Evolutionary conservation across 2,797 vertebrate species (phyloP).

Genomic region (Thaleichthys pacificus): DNA sequence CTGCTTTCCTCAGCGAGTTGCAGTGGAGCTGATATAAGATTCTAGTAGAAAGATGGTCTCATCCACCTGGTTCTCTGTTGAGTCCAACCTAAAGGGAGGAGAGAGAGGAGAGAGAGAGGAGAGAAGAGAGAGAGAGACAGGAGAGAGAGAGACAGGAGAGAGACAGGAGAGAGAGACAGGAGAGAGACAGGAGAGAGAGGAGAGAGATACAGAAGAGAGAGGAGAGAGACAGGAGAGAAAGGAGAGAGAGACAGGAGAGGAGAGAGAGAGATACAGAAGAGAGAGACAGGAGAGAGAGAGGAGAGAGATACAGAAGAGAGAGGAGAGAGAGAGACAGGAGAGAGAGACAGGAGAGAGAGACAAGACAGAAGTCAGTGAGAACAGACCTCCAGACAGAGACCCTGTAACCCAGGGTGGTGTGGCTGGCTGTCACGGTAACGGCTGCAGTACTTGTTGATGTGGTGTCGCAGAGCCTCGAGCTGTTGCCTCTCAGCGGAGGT

Average conservation of each 20-base stretch:
- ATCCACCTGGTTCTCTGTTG: slow-evolving; percentile 95
- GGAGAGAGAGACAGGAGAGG: no score
- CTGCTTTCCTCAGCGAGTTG: slow-evolving; percentile 47
- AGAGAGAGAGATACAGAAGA: no score
- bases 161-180: no score
- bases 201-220: no score
- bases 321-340: not conserved
- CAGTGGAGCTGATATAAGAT: slow-evolving; percentile 77
- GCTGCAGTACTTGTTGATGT: slow-evolving; percentile 86
- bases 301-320: no score
- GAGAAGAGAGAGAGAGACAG: not conserved
- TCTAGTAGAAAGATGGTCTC: slow-evolving; percentile 92
- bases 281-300: no score
- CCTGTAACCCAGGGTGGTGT: slow-evolving; percentile 41
- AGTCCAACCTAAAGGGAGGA: slow-evolving; percentile 80
- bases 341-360: not conserved
- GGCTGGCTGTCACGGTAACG: slow-evolving; percentile 37
- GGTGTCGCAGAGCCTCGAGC: slow-evolving; percentile 83
- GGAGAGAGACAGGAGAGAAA: no score
- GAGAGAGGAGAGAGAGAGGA: not conserved
- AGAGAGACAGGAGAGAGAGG: no score
- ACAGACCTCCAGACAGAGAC: not conserved
- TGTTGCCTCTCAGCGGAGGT: slow-evolving; percentile 89
- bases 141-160: no score
- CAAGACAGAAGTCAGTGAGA: not conserved